Conservation (phyloP, 2,113 vertebrate species). For the Mirza zaza region DNA sequence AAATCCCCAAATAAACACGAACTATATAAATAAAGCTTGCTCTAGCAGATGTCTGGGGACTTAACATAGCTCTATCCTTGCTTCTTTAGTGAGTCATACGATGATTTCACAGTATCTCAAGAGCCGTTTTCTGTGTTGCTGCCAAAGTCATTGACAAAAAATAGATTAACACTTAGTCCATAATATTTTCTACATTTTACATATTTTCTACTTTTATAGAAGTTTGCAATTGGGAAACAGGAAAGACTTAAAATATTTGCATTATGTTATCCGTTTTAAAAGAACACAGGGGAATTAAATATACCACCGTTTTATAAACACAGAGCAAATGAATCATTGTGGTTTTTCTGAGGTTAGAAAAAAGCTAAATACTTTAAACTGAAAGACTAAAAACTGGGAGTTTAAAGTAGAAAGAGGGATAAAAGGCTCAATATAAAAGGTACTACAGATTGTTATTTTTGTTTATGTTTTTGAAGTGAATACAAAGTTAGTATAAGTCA, state of each 20-base stretch:
- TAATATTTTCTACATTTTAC: slow-evolving; percentile 43
- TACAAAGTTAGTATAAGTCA: neutral
- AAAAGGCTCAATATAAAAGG: neutral
- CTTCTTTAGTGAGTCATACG: slow-evolving; percentile 51
- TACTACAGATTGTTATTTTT: neutral
- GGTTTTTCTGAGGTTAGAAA: neutral
- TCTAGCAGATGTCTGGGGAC: slow-evolving; percentile 47
- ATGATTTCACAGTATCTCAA: slow-evolving; percentile 48
- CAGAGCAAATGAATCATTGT: neutral
- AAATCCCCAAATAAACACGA: slow-evolving; percentile 53
- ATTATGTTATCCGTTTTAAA: neutral
- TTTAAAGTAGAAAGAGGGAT: neutral
- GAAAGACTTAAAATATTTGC: neutral
- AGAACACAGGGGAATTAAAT: slow-evolving; percentile 13
- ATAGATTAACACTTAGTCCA: slow-evolving; percentile 24
- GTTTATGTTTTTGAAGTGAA: neutral
- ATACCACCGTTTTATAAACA: neutral
- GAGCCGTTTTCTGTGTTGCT: slow-evolving; percentile 32
- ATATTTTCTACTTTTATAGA: slow-evolving; percentile 27
- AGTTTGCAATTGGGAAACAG: neutral
- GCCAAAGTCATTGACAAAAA: slow-evolving; percentile 66
- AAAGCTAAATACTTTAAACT: slow-evolving; percentile 5
- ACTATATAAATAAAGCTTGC: slow-evolving; percentile 52
- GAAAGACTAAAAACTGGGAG: neutral
- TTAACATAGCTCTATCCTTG: slow-evolving; percentile 29